A percentile compares a stretch with the other conserved stretches of the same genome.
These are phyloP conservation scores for Heliconius himera DNA, from an alignment of 1,140 invertebrate species.

Conservation along the genomic window DNA sequence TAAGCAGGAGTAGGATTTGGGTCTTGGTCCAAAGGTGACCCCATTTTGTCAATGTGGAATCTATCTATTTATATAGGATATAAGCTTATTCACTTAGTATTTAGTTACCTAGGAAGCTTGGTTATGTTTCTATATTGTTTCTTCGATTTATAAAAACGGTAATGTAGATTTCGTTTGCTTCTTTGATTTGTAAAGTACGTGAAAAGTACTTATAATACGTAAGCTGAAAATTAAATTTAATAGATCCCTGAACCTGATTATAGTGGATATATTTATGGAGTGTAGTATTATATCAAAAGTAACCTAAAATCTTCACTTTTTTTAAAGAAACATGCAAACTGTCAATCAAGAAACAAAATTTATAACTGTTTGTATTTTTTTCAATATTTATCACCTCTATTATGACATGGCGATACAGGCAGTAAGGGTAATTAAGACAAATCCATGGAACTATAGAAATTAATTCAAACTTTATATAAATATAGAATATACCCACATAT, in stretches of 20 bases:
- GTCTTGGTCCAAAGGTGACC: constrained; percentile 50
- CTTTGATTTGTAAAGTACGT: background rate
- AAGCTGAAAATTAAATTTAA: background rate
- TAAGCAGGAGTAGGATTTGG: constrained; percentile 58
- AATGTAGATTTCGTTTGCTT: background rate
- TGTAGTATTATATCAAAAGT: too few species aligned
- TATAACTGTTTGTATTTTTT: too few species aligned
- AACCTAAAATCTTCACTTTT: too few species aligned
- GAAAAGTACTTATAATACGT: background rate
- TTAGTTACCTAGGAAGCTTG: background rate
- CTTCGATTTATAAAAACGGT: background rate
- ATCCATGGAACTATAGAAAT: too few species aligned
- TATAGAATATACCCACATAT: too few species aligned
- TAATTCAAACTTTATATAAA: too few species aligned
- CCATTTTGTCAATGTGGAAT: constrained; percentile 17
- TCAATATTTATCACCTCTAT: too few species aligned
- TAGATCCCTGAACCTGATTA: background rate
- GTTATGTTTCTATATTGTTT: background rate
- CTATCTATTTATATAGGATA: background rate
- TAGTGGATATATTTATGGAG: background rate
- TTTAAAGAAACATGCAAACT: too few species aligned
- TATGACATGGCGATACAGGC: too few species aligned
- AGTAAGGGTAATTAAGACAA: too few species aligned
- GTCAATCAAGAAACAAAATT: too few species aligned
- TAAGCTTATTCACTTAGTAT: constrained; percentile 8